Conservation (phyloP, 2,113 vertebrate species). For the Hippocampus guttulatus region DNA sequence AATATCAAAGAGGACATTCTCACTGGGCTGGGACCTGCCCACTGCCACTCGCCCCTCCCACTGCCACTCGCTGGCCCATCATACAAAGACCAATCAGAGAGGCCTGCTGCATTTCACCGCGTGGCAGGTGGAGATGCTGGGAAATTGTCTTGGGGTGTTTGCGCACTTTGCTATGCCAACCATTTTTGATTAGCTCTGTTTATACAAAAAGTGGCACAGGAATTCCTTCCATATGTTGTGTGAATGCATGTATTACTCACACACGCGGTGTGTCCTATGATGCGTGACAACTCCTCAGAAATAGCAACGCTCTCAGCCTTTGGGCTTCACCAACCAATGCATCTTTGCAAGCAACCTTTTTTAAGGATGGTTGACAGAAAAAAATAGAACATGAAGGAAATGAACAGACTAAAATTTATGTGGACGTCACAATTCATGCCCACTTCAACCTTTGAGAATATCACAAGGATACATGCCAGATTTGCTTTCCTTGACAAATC, state of each 20-base stretch:
- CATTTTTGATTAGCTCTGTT: conserved; percentile 39
- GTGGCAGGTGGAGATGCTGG: conserved; percentile 44
- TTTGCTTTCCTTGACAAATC: no score
- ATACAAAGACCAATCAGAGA: conserved; percentile 64
- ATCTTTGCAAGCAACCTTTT: no score
- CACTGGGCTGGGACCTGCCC: conserved; percentile 31
- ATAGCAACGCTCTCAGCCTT: no score
- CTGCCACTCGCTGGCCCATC: conserved; percentile 45
- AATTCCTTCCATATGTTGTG: conserved; percentile 16
- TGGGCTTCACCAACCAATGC: no score
- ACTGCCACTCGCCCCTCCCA: conserved; percentile 17
- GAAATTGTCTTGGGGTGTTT: conserved; percentile 52
- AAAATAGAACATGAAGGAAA: no score
- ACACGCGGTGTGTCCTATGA: no score
- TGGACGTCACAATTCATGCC: no score
- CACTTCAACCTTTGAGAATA: no score
- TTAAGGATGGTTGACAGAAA: no score
- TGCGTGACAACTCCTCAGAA: no score
- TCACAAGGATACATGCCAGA: no score
- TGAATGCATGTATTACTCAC: conserved; percentile 3
- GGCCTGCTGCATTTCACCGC: conserved; percentile 50
- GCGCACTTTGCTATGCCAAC: conserved; percentile 33
- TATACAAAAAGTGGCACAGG: conserved; percentile 1
- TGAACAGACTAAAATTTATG: no score
- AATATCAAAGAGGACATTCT: conserved; percentile 65